Percentiles rank a stretch among this genome's conserved stretches.
Evolutionary conservation across 2,888 invertebrate species (phyloP).

Genomic region (Homarus gammarus): DNA sequence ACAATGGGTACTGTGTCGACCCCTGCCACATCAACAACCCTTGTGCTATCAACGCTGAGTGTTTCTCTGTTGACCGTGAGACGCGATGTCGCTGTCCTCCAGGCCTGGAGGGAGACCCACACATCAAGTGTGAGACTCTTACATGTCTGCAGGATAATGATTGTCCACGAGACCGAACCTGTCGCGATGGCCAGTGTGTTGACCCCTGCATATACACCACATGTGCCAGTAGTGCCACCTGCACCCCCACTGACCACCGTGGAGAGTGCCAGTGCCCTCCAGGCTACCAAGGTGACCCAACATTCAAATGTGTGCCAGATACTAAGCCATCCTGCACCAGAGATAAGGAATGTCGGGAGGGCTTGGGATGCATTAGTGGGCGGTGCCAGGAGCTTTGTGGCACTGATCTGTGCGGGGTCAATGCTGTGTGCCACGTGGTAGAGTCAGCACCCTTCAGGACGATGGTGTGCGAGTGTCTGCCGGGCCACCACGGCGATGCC

Average conservation of each 20-base stretch:
- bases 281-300: constrained; percentile 89
- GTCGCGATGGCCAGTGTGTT: constrained; percentile 87
- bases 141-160: constrained; percentile 84
- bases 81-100: constrained; percentile 88
- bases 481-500: constrained; percentile 93
- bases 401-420: constrained; percentile 88
- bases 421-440: constrained; percentile 89
- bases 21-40: constrained; percentile 89
- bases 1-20: constrained; percentile 88
- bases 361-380: constrained; percentile 88
- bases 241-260: constrained; percentile 88
- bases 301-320: constrained; percentile 83
- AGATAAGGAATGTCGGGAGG: constrained; percentile 90
- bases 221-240: constrained; percentile 87
- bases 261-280: constrained; percentile 88
- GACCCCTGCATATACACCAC: constrained; percentile 86
- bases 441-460: constrained; percentile 91
- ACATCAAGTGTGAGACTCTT: constrained; percentile 86
- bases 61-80: constrained; percentile 88
- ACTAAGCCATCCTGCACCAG: constrained; percentile 82
- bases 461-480: constrained; percentile 93
- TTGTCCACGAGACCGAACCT: constrained; percentile 89
- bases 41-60: constrained; percentile 91
- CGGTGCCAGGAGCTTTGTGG: constrained; percentile 92
- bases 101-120: constrained; percentile 87